Base-by-base conservation (phyloP, 2,797 vertebrate genomes). In the Coccyzus lansbergi region DNA sequence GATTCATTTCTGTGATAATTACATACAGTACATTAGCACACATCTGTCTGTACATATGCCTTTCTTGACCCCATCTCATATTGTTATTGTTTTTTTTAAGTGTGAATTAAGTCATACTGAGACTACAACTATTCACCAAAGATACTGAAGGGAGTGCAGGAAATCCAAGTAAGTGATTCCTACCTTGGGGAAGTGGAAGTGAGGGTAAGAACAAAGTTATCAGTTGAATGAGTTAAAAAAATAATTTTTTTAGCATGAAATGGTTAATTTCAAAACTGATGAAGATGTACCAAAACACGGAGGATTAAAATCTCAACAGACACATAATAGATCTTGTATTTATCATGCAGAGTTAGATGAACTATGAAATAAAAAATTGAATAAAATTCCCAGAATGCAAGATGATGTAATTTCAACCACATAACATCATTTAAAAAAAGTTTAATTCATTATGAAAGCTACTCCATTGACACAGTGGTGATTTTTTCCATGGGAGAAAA, bases 1-100 rank as follows among this genome's bases (percentile, higher is more conserved):
- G 2, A 31, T 42, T 86, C 36, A 58, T 56, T 51, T 64, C 12
- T 55, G 10, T 28, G 6, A 51, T 56, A 42, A 56, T 19, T 15
- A n/a, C 0, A 0, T 58, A 22, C 22, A 36, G 26, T 28, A 55
- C 1, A 0, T 76, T 44, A 42, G 7, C 53, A 68, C 14, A n/a
- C 26, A 36, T 17, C 25, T 51, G 16, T 58, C 31, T 59, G 9
- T 67, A 67, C 16, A 25, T 21, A n/a, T 34, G 11, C 6, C 12
- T 59, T 68, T 44, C 63, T 76, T 44, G 22, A 85, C 52, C 9
- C 4, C 68, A 52, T 36, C 18, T 12, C 38, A 52, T 11, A 28
- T 44, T 60, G 44, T 44, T 84, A 17, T 51, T 67, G 7, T 3
- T 56, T 48, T 42, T 51, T 15, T 40, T 18, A 33, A 40, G 42